Conservation (phyloP, 2,113 vertebrate species). For the Toxotes jaculatrix region DNA sequence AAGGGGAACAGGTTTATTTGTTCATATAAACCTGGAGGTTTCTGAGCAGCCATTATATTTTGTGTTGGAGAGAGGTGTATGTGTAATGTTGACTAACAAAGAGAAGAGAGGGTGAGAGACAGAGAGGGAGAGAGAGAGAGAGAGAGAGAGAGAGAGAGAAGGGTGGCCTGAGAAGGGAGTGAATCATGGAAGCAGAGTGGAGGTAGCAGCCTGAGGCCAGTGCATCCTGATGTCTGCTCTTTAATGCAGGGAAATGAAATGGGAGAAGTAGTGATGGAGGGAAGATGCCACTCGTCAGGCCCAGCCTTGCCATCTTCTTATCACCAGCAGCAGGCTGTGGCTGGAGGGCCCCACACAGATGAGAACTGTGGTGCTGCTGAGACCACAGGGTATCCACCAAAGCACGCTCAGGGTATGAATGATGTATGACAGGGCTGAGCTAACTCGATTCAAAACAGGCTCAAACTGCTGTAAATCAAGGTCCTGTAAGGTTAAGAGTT, state of each 20-base stretch:
- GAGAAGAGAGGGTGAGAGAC: neutral
- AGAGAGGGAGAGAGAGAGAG: neutral
- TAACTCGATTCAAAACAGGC: conserved; percentile 65
- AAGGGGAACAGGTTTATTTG: conserved; percentile 40
- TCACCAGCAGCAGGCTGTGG: conserved; percentile 76
- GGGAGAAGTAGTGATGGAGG: conserved; percentile 69
- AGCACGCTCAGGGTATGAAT: conserved; percentile 69
- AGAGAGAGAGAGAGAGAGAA: neutral
- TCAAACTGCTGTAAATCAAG: conserved; percentile 57
- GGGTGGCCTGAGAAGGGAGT: conserved; percentile 18
- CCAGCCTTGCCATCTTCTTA: conserved; percentile 69
- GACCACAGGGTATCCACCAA: conserved; percentile 60
- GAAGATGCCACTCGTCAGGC: conserved; percentile 69
- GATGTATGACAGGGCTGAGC: conserved; percentile 68
- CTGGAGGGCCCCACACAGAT: conserved; percentile 69
- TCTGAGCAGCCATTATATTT: conserved; percentile 34
- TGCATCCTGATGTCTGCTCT: conserved; percentile 71
- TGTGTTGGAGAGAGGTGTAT: conserved; percentile 25
- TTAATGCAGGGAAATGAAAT: conserved; percentile 77
- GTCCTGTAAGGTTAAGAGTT: conserved; percentile 63
- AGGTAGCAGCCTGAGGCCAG: conserved; percentile 70
- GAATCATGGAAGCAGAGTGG: conserved; percentile 53
- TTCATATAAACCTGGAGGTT: conserved; percentile 47
- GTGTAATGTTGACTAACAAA: conserved; percentile 54
- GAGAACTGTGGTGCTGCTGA: conserved; percentile 59